Evolutionary conservation across 2,113 vertebrate species (phyloP).

Genomic region (Cinclus cinclus): DNA sequence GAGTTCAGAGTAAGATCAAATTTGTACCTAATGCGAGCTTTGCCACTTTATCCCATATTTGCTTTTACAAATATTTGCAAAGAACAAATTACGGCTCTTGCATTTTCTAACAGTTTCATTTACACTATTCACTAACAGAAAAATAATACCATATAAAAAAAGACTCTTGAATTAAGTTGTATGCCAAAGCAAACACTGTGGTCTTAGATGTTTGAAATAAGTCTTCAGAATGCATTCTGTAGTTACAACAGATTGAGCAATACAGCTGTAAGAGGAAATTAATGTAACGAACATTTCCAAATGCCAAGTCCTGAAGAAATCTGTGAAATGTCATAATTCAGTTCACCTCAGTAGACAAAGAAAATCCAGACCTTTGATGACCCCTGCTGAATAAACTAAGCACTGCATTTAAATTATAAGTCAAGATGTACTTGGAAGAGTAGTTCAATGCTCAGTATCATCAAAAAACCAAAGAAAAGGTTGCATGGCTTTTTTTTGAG

Average conservation of each 20-base stretch:
- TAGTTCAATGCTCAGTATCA: neutral
- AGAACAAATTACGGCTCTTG: neutral
- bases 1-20: neutral
- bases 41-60: neutral
- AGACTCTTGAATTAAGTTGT: neutral
- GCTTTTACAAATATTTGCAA: neutral
- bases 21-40: neutral
- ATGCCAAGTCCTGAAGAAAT: neutral
- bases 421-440: neutral
- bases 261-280: neutral
- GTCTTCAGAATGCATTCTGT: neutral
- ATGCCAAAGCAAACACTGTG: neutral
- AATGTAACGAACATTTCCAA: neutral
- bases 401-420: conserved; percentile 76
- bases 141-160: neutral
- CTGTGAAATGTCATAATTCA: neutral
- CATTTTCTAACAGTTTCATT: neutral
- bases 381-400: conserved; percentile 84
- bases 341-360: conserved; percentile 66
- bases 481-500: neutral
- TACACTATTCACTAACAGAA: neutral
- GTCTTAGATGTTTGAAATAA: neutral
- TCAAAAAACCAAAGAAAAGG: neutral
- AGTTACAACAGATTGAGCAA: neutral
- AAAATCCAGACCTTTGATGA: conserved; percentile 85